Percentiles rank a stretch among this genome's conserved stretches.
These are phyloP conservation scores for Rallus limicola DNA, from an alignment of 2,113 vertebrate genomes.

Conservation along the genomic window DNA sequence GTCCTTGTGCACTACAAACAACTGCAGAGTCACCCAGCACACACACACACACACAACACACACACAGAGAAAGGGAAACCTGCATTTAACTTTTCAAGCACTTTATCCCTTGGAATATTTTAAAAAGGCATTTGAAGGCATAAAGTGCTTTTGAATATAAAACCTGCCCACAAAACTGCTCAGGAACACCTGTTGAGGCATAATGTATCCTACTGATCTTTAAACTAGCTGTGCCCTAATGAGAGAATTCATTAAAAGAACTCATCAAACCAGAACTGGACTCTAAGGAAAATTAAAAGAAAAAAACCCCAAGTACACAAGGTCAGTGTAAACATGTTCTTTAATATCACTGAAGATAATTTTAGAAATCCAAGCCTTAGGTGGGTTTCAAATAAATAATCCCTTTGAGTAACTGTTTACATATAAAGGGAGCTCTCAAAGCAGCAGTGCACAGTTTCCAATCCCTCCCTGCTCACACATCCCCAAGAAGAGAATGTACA, in stretches of 20 bases:
- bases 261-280: neutral
- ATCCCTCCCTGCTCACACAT: conserved; percentile 21
- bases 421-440: conserved; percentile 23
- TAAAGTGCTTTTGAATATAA: neutral
- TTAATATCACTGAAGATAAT: conserved; percentile 59
- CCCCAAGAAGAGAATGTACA: conserved; percentile 41
- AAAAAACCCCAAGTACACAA: neutral
- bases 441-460: conserved; percentile 33
- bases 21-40: neutral
- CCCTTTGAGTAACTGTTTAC: conserved; percentile 9
- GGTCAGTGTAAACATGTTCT: conserved; percentile 59
- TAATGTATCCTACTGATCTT: neutral
- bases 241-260: neutral
- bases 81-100: neutral
- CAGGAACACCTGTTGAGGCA: neutral
- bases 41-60: neutral
- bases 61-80: neutral
- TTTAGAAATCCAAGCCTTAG: conserved; percentile 27
- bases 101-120: neutral
- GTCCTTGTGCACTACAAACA: neutral
- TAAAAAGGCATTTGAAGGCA: neutral
- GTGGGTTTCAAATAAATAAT: conserved; percentile 70
- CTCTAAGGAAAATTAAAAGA: neutral
- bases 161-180: neutral
- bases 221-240: neutral